phyloP scores from a whole-genome alignment of 2,888 invertebrate genomes.

The Ariolimax columbianus region DNA sequence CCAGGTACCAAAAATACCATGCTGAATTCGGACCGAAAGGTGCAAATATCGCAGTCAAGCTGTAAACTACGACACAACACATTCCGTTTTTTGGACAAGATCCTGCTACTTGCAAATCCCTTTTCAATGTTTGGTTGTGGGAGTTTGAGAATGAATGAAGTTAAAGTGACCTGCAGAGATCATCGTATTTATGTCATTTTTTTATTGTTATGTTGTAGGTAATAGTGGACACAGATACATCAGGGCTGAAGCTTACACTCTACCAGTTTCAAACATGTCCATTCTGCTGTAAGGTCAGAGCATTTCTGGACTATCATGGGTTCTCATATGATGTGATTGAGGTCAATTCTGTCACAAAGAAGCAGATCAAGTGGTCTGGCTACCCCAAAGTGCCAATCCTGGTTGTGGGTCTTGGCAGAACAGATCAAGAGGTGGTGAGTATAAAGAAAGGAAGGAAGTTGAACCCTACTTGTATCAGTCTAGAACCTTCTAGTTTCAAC shows the following conservation, averaged over 20 bases:
- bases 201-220: conserved; percentile 56
- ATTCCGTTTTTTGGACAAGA: too few relatives aligned
- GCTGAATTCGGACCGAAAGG: too few relatives aligned
- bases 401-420: conserved; percentile 83
- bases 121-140: too few relatives aligned
- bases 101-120: too few relatives aligned
- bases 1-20: too few relatives aligned
- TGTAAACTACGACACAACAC: too few relatives aligned
- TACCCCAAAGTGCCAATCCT: conserved; percentile 97
- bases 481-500: too few relatives aligned
- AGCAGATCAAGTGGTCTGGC: conserved; percentile 93
- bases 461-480: neutral
- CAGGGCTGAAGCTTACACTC: conserved; percentile 85
- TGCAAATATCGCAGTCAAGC: too few relatives aligned
- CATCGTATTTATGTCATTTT: too few relatives aligned
- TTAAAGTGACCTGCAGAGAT: too few relatives aligned
- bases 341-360: conserved; percentile 95
- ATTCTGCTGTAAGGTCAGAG: conserved; percentile 91
- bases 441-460: neutral
- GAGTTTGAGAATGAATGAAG: too few relatives aligned
- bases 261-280: conserved; percentile 99
- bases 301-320: conserved; percentile 90
- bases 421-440: conserved; percentile 78
- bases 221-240: conserved; percentile 60
- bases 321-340: conserved; percentile 97